These are phyloP conservation scores for Archips crataeganus DNA, from an alignment of 2,888 invertebrate genomes.

Conservation along the genomic window DNA sequence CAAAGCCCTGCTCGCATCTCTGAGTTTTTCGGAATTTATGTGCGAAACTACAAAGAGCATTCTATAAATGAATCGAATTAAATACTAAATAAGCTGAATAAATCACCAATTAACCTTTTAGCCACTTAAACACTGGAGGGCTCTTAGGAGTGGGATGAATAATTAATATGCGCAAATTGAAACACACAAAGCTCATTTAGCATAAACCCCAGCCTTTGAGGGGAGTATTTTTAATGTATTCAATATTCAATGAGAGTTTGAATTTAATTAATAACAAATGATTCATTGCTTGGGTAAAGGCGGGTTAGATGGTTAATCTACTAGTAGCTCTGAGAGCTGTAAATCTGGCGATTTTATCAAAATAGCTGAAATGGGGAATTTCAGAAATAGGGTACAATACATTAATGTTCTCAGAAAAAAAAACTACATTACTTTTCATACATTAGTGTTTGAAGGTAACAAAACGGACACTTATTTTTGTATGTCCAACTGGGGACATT, in stretches of 20 bases:
- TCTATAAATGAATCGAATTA: not conserved
- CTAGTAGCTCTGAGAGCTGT: too few species aligned
- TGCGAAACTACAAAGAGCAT: not conserved
- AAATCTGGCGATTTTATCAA: too few species aligned
- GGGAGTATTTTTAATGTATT: not conserved
- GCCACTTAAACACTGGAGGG: conserved; percentile 14
- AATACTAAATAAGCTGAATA: not conserved
- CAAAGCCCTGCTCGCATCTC: too few species aligned
- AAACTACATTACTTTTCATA: too few species aligned
- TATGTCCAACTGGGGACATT: too few species aligned
- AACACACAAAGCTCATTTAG: conserved; percentile 28
- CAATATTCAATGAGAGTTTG: not conserved
- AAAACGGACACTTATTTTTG: too few species aligned
- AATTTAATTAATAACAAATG: not conserved
- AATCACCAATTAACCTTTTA: conserved; percentile 23
- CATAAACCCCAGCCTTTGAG: conserved; percentile 3
- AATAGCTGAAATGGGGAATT: too few species aligned
- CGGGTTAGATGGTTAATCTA: not conserved
- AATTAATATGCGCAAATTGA: conserved; percentile 37
- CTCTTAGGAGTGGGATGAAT: conserved; percentile 28
- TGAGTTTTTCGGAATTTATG: too few species aligned
- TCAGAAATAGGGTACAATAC: too few species aligned
- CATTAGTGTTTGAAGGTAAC: too few species aligned
- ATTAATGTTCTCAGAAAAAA: too few species aligned
- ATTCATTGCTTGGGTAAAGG: too few species aligned